Evolutionary conservation across 2,888 invertebrate species (phyloP).

Genomic region (Nysson spinosus): DNA sequence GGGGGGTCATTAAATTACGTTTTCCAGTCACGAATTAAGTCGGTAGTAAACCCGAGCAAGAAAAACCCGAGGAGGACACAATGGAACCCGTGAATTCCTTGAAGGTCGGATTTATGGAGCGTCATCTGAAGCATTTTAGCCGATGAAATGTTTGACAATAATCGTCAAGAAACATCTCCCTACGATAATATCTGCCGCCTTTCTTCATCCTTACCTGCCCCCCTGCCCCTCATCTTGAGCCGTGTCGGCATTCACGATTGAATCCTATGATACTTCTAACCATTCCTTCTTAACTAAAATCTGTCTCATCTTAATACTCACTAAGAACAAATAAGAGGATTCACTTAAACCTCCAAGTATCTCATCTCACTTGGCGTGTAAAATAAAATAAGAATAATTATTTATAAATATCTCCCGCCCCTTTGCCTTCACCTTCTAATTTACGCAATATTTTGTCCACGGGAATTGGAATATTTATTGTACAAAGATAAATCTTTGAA

Average conservation of each 20-base stretch:
- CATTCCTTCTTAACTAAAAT: slow-evolving; percentile 28
- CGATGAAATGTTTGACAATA: slow-evolving; percentile 62
- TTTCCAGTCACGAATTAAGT: too few species aligned
- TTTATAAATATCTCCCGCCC: too few species aligned
- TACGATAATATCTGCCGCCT: slow-evolving; percentile 50
- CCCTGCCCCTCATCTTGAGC: background rate
- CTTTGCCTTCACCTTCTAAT: too few species aligned
- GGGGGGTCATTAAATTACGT: too few species aligned
- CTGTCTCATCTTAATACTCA: background rate
- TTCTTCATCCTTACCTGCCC: slow-evolving; percentile 26
- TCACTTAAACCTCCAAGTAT: too few species aligned
- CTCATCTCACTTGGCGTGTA: too few species aligned
- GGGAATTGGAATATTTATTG: too few species aligned
- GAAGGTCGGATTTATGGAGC: slow-evolving; percentile 22
- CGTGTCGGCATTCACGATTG: slow-evolving; percentile 28
- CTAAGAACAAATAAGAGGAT: background rate
- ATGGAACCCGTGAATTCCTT: slow-evolving; percentile 27
- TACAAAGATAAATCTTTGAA: too few species aligned
- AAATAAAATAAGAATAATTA: too few species aligned
- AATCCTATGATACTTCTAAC: slow-evolving; percentile 37
- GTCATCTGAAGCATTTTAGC: slow-evolving; percentile 15
- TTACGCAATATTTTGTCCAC: too few species aligned
- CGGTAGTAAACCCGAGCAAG: too few species aligned
- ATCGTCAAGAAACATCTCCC: slow-evolving; percentile 53
- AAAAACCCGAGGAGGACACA: slow-evolving; percentile 14